phyloP scores from a whole-genome alignment of 2,113 vertebrate genomes.

The Alethe castanea region DNA sequence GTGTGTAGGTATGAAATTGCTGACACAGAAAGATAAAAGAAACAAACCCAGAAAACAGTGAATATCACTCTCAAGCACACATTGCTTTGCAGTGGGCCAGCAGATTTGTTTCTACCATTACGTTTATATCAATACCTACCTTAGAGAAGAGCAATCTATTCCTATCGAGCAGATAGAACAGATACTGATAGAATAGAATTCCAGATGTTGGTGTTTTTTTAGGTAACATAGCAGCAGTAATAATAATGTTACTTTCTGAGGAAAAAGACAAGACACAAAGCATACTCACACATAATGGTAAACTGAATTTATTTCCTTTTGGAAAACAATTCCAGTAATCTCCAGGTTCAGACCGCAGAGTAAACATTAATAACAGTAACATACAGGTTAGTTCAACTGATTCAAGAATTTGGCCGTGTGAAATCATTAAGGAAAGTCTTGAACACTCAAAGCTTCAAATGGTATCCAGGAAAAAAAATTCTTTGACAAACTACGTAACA shows the following conservation, averaged over 20 bases:
- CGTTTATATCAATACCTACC: not conserved
- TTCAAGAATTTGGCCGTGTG: slow-evolving; percentile 85
- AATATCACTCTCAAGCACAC: not conserved
- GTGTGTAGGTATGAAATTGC: not conserved
- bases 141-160: not conserved
- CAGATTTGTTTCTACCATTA: not conserved
- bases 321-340: slow-evolving; percentile 94
- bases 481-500: slow-evolving; percentile 88
- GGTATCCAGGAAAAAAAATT: slow-evolving; percentile 84
- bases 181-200: not conserved
- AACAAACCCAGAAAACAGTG: not conserved
- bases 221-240: not conserved
- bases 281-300: slow-evolving; percentile 79
- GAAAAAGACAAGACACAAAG: slow-evolving; percentile 71
- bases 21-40: not conserved
- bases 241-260: slow-evolving; percentile 21
- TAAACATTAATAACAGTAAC: slow-evolving; percentile 99
- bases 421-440: slow-evolving; percentile 88
- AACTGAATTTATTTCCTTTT: slow-evolving; percentile 88
- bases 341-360: slow-evolving; percentile 95
- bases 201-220: not conserved
- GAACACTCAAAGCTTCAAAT: slow-evolving; percentile 86
- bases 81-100: slow-evolving; percentile 5
- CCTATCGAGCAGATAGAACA: not conserved
- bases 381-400: slow-evolving; percentile 94